Base-by-base conservation (phyloP, 2,797 vertebrate species). In the Pseudopleuronectes americanus region DNA sequence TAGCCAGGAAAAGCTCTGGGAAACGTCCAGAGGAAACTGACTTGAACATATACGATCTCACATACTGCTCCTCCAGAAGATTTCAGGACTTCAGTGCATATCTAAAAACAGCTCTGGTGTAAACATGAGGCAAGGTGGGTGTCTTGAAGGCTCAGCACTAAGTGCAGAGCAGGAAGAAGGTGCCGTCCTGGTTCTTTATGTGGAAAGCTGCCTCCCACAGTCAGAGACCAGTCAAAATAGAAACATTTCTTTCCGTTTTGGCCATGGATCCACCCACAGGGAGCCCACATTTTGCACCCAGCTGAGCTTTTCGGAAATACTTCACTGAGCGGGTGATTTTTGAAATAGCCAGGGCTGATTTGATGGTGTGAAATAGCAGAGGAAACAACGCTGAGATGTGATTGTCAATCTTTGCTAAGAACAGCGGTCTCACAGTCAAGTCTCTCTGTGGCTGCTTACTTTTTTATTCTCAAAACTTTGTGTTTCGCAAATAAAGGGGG, bases 181-280 rank as follows among this genome's bases (percentile, higher is more conserved):
- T 64, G 62, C 77, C 3, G 16, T 41, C 41, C 47, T 31, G 55
- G 6, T 64, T 63, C 23, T 57, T 41, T 56, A 63, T 38, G 41
- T 49, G 24, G 63, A 67, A 71, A 63, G 48, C 57, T 45, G 59
- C 64, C 52, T 57, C 51, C 68, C 71, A 61, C 72, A 57, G 24
- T 9, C 61, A 41, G 33, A 55, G 2, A 69, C 53, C 56, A 28
- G 56, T 38, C 12, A 28, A 65, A 74, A 33, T 38, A 64, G 21
- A 23, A 54, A 53, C 7, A 14, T 4, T 6, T 51, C 1, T 23
- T 51, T 55, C 49, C 16, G 21, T 64, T 76, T 76, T 41, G 24
- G 56, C 21, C 55, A 24, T 54, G 62, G 52, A 8, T 48, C 69
- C 65, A 66, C 65, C 57, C 36, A 38, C 36, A 38, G 10, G 3